phyloP scores from a whole-genome alignment of 1,140 invertebrate genomes.

The Trypoxylus dichotomus region DNA sequence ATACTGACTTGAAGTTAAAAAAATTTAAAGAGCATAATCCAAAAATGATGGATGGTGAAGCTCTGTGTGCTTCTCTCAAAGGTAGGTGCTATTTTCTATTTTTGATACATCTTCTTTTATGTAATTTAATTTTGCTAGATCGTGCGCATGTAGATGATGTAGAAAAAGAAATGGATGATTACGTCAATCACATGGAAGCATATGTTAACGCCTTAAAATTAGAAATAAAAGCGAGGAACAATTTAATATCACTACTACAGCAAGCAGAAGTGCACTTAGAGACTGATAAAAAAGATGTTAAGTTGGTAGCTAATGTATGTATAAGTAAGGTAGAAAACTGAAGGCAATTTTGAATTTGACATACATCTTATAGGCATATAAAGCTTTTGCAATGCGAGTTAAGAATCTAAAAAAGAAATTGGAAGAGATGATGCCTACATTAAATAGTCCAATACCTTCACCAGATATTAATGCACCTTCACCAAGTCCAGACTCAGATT shows the following conservation, averaged over 20 bases:
- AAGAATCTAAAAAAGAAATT: constrained; percentile 82
- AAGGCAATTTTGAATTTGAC: neutral
- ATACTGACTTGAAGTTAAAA: constrained; percentile 68
- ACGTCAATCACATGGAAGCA: constrained; percentile 74
- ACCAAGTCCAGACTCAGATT: constrained; percentile 76
- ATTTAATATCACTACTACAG: constrained; percentile 73
- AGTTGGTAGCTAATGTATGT: constrained; percentile 89
- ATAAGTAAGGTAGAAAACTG: neutral
- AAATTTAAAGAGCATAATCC: constrained; percentile 61
- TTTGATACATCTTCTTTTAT: neutral
- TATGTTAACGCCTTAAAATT: constrained; percentile 78
- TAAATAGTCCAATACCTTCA: constrained; percentile 68
- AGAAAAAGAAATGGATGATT: constrained; percentile 84
- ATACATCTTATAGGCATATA: constrained; percentile 75
- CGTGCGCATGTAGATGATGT: constrained; percentile 82
- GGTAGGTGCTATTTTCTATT: constrained; percentile 53
- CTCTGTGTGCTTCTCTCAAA: constrained; percentile 70
- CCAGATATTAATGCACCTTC: constrained; percentile 82
- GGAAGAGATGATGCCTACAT: constrained; percentile 71
- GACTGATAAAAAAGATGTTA: constrained; percentile 86
- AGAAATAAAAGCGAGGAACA: constrained; percentile 78
- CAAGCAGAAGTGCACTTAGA: constrained; percentile 86
- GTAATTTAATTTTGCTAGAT: constrained; percentile 59
- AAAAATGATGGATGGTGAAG: constrained; percentile 63
- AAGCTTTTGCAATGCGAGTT: constrained; percentile 85